phyloP scores from a whole-genome alignment of 1,140 invertebrate genomes.

The Zaprionus inermis region DNA sequence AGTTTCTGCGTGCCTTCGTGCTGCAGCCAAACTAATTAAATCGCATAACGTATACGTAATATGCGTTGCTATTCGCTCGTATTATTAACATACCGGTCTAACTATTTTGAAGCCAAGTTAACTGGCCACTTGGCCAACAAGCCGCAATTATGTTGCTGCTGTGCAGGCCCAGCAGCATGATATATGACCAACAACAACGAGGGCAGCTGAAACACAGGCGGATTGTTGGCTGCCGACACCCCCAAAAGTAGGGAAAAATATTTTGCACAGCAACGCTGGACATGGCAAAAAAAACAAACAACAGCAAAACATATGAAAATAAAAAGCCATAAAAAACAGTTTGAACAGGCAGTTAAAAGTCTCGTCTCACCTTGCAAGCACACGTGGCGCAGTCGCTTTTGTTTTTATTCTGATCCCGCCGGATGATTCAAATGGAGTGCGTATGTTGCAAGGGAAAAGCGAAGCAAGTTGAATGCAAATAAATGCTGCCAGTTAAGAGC shows the following conservation, averaged over 20 bases:
- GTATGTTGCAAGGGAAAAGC: conserved; percentile 6
- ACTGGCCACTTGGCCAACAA: conserved; percentile 12
- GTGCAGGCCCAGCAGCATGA: conserved; percentile 5
- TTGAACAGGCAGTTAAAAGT: conserved; percentile 63
- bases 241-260: conserved; percentile 33
- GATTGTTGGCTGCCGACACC: background rate
- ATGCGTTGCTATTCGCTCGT: background rate
- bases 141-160: conserved; percentile 10
- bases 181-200: conserved; percentile 2
- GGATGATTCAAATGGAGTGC: conserved; percentile 8
- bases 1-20: background rate
- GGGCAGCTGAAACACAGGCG: background rate
- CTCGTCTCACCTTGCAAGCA: conserved; percentile 42
- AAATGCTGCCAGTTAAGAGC: no score
- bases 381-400: conserved; percentile 22
- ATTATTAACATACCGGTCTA: conserved; percentile 11
- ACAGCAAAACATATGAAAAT: background rate
- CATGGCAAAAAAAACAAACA: background rate
- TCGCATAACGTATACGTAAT: conserved; percentile 1
- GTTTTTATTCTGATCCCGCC: background rate
- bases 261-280: conserved; percentile 53
- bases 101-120: conserved; percentile 13
- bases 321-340: conserved; percentile 29
- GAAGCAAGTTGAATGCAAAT: background rate
- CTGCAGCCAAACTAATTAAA: conserved; percentile 18